Evolutionary conservation across 2,888 invertebrate genomes (phyloP), one percentile per base, ranked within the genome.

Genomic region (Byasa hedistus): DNA sequence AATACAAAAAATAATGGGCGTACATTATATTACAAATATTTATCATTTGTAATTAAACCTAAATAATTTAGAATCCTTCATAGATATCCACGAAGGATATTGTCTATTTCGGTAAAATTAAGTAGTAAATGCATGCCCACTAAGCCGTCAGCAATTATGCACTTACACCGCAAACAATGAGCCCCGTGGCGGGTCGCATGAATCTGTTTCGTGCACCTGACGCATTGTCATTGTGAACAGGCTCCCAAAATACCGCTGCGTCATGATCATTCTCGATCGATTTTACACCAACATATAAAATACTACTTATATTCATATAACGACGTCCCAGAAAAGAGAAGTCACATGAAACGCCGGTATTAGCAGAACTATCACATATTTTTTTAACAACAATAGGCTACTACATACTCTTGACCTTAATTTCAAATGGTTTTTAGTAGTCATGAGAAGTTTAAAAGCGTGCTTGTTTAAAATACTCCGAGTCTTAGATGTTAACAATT

Each of bases 191-290:
- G 80, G 80, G 82, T 83, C 82, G 69, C 78, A 77, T 76, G 81
- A 80, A 80, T 81, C 83, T 83, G 83, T 78, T 80, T 76, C 77
- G 70, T 72, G 76, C 83, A 85, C 81, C 83, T 85, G 86, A 85
- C 84, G 75, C 73, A 81, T 80, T 81, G 85, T 82, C 87, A 88
- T 86, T 87, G 85, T 87, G 21, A 19, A 8, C 52, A n/a, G 7
- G 52, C 0, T 52, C 52, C 8, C 52, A 52, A n/a, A 52, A 52
- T 10, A 21, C n/a, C 10, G 48, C 48, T 17, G 1, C n/a, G 48
- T 19, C 48, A 5, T 48, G 19, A 52, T 21, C 52, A 8, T 52
- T 21, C 21, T 52, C 52, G n/a, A 52, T 52, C 19, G 21, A 10
- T n/a, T 52, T 8, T 52, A 52, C 52, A 52, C 7, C 21, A 0